Evolutionary conservation across 2,113 vertebrate genomes (phyloP), one percentile per base, ranked within the genome.

Genomic region (Phalacrocorax brasilianus): DNA sequence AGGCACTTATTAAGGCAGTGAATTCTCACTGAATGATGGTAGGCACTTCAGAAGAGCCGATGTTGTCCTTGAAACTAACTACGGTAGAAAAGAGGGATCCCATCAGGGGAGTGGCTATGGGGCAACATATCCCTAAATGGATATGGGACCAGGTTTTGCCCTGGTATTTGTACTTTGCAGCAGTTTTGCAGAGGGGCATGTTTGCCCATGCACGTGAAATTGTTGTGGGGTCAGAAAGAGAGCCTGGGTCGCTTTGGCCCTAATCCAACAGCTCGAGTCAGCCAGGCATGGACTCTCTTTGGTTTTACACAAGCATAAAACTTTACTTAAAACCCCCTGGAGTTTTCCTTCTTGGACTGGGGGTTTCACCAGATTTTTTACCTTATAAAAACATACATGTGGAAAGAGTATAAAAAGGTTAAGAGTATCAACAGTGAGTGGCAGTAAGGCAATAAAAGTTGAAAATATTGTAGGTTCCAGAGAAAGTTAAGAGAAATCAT

Each of bases 181-280:
- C 24, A 71, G 24, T 35, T 93, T 62, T 65, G 56, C 56, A 45
- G 22, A 58, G 6, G 12, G 11, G 1, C 12, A 2, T 1, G 18
- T 50, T 71, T 0, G 0, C 24, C 44, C 2, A 0, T 7, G 20
- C 8, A 12, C 0, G 3, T 21, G 23, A n/a, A 70, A 70, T 13
- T 27, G 33, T 71, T 23, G 59, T 14, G 38, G 61, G 59, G 18
- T 56, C 33, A 85, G 15, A 40, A 19, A 20, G 27, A 44, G 26
- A 70, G 14, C 6, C 26, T 4, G 3, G 7, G n/a, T 11, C 1
- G 0, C 47, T 70, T 42, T 45, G 66, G 45, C 65, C 15, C 21
- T 40, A 5, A 58, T 27, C 32, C 70, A 89, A 55, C 15, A 85
- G 45, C 49, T 47, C 40, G 26, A 45, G 22, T 55, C 33, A 66